phyloP scores from a whole-genome alignment of 2,888 invertebrate species.

The Pocota personata region DNA sequence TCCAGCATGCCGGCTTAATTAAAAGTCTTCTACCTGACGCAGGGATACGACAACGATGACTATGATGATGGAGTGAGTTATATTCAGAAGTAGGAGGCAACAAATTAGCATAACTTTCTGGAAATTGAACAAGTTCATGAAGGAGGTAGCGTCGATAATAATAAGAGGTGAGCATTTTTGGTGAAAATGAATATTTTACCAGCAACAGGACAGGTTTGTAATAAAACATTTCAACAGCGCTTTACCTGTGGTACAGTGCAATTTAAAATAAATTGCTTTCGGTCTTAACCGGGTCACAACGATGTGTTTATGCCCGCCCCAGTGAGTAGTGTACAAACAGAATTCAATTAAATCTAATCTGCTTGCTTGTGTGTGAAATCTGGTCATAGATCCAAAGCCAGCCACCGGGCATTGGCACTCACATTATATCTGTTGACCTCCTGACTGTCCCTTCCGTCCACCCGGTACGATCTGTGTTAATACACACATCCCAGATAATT shows the following conservation, averaged over 20 bases:
- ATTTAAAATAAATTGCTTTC: slow-evolving; percentile 68
- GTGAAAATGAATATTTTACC: slow-evolving; percentile 40
- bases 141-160: slow-evolving; percentile 1
- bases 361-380: slow-evolving; percentile 67
- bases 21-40: slow-evolving; percentile 25
- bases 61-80: neutral
- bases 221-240: slow-evolving; percentile 30
- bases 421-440: slow-evolving; percentile 58
- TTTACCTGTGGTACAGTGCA: slow-evolving; percentile 47
- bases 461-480: slow-evolving; percentile 30
- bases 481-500: slow-evolving; percentile 66
- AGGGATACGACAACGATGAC: neutral
- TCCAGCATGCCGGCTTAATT: slow-evolving; percentile 42
- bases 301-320: slow-evolving; percentile 50
- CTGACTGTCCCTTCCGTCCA: neutral
- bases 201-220: slow-evolving; percentile 33
- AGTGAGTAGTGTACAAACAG: slow-evolving; percentile 46
- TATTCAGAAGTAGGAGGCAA: neutral
- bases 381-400: slow-evolving; percentile 27
- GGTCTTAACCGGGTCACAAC: slow-evolving; percentile 58
- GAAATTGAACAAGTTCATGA: slow-evolving; percentile 14
- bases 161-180: slow-evolving; percentile 5
- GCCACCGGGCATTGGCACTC: neutral
- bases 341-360: slow-evolving; percentile 70
- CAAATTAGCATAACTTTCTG: slow-evolving; percentile 40